These are phyloP conservation scores for Cyanoderma ruficeps DNA, from an alignment of 2,113 vertebrate genomes.

Conservation along the genomic window DNA sequence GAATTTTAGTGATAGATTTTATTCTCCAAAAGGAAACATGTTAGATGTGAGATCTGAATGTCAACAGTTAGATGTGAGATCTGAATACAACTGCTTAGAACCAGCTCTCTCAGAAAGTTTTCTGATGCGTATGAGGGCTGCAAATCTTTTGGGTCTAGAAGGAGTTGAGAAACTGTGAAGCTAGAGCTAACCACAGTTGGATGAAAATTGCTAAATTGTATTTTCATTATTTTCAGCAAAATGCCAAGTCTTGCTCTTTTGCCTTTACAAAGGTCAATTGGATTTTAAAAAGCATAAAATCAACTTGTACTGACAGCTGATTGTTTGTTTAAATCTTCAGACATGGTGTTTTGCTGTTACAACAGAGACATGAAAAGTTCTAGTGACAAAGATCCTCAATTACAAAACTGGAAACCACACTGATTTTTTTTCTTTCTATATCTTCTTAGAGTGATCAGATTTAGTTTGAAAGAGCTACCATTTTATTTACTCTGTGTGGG, in stretches of 20 bases:
- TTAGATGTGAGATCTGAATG: slow-evolving; percentile 18
- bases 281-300: slow-evolving; percentile 25
- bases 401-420: neutral
- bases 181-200: slow-evolving; percentile 17
- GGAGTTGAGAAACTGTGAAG: slow-evolving; percentile 63
- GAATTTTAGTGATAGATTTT: neutral
- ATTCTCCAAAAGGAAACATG: neutral
- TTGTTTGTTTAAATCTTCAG: slow-evolving; percentile 56
- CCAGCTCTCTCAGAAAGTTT: slow-evolving; percentile 12
- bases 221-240: slow-evolving; percentile 70
- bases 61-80: slow-evolving; percentile 18
- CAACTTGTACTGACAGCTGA: slow-evolving; percentile 13
- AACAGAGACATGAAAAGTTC: slow-evolving; percentile 40
- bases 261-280: slow-evolving; percentile 69
- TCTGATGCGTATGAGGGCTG: slow-evolving; percentile 24
- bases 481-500: neutral
- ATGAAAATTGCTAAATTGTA: slow-evolving; percentile 60
- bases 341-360: slow-evolving; percentile 43
- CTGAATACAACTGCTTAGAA: slow-evolving; percentile 24
- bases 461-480: neutral
- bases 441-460: neutral
- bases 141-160: slow-evolving; percentile 59
- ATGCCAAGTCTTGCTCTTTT: slow-evolving; percentile 71
- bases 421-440: neutral
- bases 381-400: neutral